Evolutionary conservation across 1,140 invertebrate species (phyloP).

Genomic region (Thaumetopoea pityocampa): DNA sequence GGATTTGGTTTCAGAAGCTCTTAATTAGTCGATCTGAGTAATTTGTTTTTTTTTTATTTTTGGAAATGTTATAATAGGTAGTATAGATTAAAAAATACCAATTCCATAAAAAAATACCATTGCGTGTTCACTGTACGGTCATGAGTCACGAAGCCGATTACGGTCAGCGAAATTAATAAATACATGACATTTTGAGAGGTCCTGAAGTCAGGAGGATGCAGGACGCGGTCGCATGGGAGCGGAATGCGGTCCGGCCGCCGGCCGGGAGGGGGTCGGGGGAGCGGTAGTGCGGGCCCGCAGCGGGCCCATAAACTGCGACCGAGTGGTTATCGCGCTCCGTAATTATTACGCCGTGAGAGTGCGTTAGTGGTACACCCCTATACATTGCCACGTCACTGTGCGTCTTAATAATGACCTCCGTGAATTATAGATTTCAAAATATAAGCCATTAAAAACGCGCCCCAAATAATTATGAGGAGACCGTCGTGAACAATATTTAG

Average conservation of each 20-base stretch:
- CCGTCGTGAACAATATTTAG: too few relatives aligned
- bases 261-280: conserved; percentile 26
- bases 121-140: too few relatives aligned
- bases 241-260: conserved; percentile 64
- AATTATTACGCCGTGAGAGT: conserved; percentile 63
- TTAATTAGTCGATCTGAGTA: too few relatives aligned
- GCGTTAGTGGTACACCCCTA: conserved; percentile 57
- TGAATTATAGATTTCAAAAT: too few relatives aligned
- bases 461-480: too few relatives aligned
- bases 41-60: too few relatives aligned
- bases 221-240: conserved; percentile 66
- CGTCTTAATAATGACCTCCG: too few relatives aligned
- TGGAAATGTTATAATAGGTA: too few relatives aligned
- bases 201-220: conserved; percentile 46
- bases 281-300: conserved; percentile 27
- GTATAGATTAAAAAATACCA: too few relatives aligned
- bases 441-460: too few relatives aligned
- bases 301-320: conserved; percentile 53
- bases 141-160: conserved; percentile 1
- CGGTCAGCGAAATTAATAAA: conserved; percentile 35
- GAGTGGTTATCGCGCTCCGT: conserved; percentile 44
- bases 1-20: too few relatives aligned
- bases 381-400: conserved; percentile 37
- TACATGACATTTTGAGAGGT: conserved; percentile 63
- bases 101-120: too few relatives aligned